These are phyloP conservation scores for Caenorhabditis sp. DNA, from an alignment of 2,888 invertebrate species.

Conservation along the genomic window DNA sequence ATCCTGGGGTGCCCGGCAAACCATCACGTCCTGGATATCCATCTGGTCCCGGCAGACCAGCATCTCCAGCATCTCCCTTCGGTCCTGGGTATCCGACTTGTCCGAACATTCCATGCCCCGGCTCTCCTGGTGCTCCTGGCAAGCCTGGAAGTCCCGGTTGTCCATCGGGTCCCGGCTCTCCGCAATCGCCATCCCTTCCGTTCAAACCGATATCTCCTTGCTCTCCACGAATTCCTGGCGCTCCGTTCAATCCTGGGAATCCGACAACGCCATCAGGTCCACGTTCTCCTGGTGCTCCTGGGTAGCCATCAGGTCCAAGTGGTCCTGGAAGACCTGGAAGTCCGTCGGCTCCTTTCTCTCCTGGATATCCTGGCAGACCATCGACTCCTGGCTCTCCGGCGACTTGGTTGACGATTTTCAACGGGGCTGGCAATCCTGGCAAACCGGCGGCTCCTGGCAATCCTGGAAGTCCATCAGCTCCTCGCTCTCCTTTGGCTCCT, in stretches of 20 bases:
- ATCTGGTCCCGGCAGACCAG: constrained; percentile 57
- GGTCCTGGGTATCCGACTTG: constrained; percentile 59
- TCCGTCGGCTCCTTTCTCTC: constrained; percentile 56
- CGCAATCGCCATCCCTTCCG: constrained; percentile 61
- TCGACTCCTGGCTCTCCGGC: constrained; percentile 47
- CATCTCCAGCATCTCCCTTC: constrained; percentile 57
- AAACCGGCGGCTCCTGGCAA: constrained; percentile 54
- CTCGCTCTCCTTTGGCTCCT: constrained; percentile 52
- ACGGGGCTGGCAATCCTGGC: constrained; percentile 49
- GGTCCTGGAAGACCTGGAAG: constrained; percentile 58
- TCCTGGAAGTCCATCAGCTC: constrained; percentile 58
- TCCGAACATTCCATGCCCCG: constrained; percentile 60
- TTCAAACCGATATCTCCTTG: constrained; percentile 58
- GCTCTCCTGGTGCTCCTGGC: constrained; percentile 59
- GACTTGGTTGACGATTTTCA: constrained; percentile 29
- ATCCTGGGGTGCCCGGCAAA: constrained; percentile 66
- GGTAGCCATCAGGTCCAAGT: constrained; percentile 63
- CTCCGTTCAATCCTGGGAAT: constrained; percentile 63
- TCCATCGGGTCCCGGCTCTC: constrained; percentile 54
- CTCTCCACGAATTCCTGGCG: constrained; percentile 54
- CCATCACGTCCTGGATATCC: constrained; percentile 67
- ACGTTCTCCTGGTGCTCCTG: constrained; percentile 58
- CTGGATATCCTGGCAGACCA: constrained; percentile 58
- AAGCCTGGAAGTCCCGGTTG: constrained; percentile 55
- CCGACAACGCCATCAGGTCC: constrained; percentile 53